These are phyloP conservation scores for Hippocampus guttulatus DNA, from an alignment of 2,113 vertebrate genomes.

Conservation along the genomic window DNA sequence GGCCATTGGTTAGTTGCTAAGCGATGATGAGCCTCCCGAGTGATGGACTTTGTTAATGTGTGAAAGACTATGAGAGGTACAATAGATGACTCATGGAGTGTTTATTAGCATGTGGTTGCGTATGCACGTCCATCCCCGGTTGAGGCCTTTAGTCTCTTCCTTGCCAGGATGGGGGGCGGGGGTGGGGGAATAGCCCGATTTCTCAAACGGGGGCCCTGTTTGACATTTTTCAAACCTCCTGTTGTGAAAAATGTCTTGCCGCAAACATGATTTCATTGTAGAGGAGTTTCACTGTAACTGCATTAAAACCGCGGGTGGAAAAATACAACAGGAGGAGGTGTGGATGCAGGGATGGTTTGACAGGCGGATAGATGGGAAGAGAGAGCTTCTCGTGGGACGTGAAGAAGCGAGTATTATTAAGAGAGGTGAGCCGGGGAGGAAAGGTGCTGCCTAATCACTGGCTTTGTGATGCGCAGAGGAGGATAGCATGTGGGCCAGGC, in stretches of 20 bases:
- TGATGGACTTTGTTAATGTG: conserved; percentile 20
- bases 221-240: too few species aligned
- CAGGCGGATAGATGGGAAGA: conserved; percentile 39
- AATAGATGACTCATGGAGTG: conserved; percentile 21
- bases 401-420: conserved; percentile 42
- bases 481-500: conserved; percentile 73
- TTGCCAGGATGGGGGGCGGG: conserved; percentile 4
- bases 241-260: too few species aligned
- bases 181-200: conserved; percentile 30
- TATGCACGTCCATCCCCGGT: conserved; percentile 1
- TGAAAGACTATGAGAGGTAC: conserved; percentile 21
- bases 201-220: conserved; percentile 16
- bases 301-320: not conserved
- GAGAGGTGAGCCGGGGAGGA: conserved; percentile 35
- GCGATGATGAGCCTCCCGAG: conserved; percentile 72
- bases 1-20: conserved; percentile 76
- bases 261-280: too few species aligned
- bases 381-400: conserved; percentile 32
- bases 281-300: too few species aligned
- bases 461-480: conserved; percentile 63
- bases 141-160: conserved; percentile 25
- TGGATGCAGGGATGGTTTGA: not conserved
- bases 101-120: conserved; percentile 5
- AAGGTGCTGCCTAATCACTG: conserved; percentile 24
- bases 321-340: conserved; percentile 17